Percentiles rank a stretch among this genome's conserved stretches.
phyloP scores from a whole-genome alignment of 2,113 vertebrate species.

The Pyrgilauda ruficollis region DNA sequence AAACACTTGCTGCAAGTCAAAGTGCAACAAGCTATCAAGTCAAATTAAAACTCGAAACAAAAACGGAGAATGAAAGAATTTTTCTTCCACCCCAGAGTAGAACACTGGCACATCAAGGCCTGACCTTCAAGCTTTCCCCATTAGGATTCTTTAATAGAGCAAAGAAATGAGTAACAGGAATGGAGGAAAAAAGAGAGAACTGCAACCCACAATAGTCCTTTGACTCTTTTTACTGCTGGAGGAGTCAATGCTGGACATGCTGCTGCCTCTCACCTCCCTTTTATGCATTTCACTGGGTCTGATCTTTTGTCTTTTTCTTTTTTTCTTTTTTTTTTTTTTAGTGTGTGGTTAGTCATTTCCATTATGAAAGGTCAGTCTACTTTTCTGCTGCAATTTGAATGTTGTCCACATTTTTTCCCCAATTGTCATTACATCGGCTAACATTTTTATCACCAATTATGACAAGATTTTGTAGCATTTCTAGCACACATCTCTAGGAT shows the following conservation, averaged over 20 bases:
- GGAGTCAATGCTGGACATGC: neutral
- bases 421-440: constrained; percentile 57
- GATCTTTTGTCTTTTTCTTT: neutral
- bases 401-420: constrained; percentile 50
- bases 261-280: neutral
- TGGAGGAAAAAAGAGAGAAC: neutral
- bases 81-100: neutral
- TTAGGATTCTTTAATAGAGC: constrained; percentile 17
- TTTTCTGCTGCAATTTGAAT: constrained; percentile 48
- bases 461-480: constrained; percentile 48
- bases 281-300: neutral
- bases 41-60: constrained; percentile 44
- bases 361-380: constrained; percentile 52
- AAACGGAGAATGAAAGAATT: neutral
- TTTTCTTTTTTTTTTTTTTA: neutral
- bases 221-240: neutral
- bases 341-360: constrained; percentile 41
- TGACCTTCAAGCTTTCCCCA: constrained; percentile 29
- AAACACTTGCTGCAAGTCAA: constrained; percentile 4
- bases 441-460: constrained; percentile 43
- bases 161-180: constrained; percentile 26
- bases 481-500: constrained; percentile 1
- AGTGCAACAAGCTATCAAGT: constrained; percentile 47
- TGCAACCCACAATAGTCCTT: neutral
- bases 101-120: neutral